phyloP scores from a whole-genome alignment of 2,797 vertebrate genomes.

The Pitangus sulphuratus region DNA sequence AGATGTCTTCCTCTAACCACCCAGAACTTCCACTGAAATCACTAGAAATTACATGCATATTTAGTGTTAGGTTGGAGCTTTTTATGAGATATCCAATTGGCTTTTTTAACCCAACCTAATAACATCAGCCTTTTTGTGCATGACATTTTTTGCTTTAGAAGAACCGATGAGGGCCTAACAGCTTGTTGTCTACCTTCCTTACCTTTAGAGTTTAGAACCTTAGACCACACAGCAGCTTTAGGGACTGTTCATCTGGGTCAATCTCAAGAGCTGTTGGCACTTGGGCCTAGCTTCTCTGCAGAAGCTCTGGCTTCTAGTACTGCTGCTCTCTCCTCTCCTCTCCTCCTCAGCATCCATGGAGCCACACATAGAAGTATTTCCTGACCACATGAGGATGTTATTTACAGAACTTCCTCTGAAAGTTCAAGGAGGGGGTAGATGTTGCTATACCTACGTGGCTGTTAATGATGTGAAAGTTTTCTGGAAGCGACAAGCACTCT shows the following conservation, averaged over 20 bases:
- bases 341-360: neutral
- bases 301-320: neutral
- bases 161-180: neutral
- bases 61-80: neutral
- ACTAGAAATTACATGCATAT: accelerated
- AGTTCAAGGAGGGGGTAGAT: neutral
- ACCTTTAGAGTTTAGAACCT: neutral
- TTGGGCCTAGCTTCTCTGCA: neutral
- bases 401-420: conserved; percentile 1
- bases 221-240: neutral
- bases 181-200: neutral
- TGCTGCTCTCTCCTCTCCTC: neutral
- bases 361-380: neutral
- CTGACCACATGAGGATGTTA: neutral
- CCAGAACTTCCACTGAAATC: neutral
- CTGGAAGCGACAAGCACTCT: neutral
- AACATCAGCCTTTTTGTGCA: neutral
- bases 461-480: neutral
- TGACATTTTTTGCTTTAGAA: neutral
- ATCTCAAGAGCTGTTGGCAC: neutral
- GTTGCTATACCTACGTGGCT: neutral
- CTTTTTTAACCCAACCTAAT: neutral
- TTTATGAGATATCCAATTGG: neutral
- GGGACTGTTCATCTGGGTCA: neutral
- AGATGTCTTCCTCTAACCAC: neutral